Evolutionary conservation across 2,888 invertebrate species (phyloP).

Genomic region (Itoplectis maculator): DNA sequence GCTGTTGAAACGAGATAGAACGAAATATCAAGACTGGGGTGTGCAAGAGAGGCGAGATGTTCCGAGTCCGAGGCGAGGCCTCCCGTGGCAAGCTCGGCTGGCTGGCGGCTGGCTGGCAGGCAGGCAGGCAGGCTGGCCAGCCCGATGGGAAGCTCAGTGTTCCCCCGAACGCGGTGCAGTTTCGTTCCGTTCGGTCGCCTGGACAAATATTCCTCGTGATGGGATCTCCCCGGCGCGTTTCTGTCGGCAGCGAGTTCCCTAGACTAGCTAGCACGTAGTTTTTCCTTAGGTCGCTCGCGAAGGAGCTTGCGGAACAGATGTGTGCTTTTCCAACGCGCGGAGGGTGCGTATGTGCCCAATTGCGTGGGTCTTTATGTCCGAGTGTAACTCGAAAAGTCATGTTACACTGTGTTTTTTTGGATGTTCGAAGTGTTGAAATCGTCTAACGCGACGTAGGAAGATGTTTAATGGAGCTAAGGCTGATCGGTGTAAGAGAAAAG

Average conservation of each 20-base stretch:
- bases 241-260: slow-evolving; percentile 72
- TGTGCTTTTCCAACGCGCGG: background rate
- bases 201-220: slow-evolving; percentile 78
- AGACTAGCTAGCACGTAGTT: slow-evolving; percentile 75
- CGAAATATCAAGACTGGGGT: slow-evolving; percentile 16
- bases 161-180: slow-evolving; percentile 82
- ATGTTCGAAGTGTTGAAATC: too few species aligned
- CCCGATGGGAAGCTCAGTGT: slow-evolving; percentile 77
- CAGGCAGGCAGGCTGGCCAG: slow-evolving; percentile 44
- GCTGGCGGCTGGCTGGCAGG: slow-evolving; percentile 44
- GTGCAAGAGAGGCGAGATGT: slow-evolving; percentile 46
- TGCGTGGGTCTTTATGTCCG: too few species aligned
- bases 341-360: too few species aligned
- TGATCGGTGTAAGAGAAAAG: too few species aligned
- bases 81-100: slow-evolving; percentile 73
- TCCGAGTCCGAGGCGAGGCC: slow-evolving; percentile 70
- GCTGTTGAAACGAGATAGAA: slow-evolving; percentile 21
- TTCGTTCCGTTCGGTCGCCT: slow-evolving; percentile 73
- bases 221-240: slow-evolving; percentile 77
- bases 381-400: too few species aligned
- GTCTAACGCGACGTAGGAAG: too few species aligned
- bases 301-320: slow-evolving; percentile 27
- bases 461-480: too few species aligned
- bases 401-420: too few species aligned
- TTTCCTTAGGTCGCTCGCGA: background rate